phyloP scores from a whole-genome alignment of 1,140 invertebrate species.

The Cotesia chilonis region DNA sequence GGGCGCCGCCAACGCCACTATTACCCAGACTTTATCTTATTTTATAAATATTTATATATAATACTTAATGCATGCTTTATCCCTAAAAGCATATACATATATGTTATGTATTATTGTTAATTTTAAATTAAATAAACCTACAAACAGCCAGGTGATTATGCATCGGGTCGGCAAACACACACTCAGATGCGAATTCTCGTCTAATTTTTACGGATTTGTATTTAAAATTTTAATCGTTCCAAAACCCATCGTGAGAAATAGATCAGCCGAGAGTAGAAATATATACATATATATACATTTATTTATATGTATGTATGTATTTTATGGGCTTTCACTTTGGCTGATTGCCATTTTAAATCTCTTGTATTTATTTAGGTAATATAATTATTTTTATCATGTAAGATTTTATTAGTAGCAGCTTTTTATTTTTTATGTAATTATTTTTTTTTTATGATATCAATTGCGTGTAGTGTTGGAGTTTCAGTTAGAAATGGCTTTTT shows the following conservation, averaged over 20 bases:
- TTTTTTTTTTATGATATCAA: no score
- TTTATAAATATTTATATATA: background rate
- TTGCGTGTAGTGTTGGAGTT: no score
- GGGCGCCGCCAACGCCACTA: slow-evolving; percentile 2
- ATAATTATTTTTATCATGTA: no score
- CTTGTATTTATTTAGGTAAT: slow-evolving; percentile 27
- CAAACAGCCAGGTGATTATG: no score
- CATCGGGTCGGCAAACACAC: no score
- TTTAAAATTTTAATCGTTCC: slow-evolving; percentile 1
- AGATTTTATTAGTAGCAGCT: no score
- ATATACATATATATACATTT: background rate
- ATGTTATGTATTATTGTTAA: no score
- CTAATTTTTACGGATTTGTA: background rate
- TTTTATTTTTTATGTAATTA: no score
- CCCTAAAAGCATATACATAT: no score
- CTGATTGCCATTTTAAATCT: slow-evolving; percentile 28
- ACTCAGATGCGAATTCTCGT: background rate
- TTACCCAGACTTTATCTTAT: slow-evolving; percentile 8
- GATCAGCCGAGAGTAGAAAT: slow-evolving; percentile 22
- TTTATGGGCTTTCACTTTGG: slow-evolving; percentile 33
- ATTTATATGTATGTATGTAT: background rate
- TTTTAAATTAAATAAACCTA: no score
- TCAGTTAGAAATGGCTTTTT: no score
- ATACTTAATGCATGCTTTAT: slow-evolving; percentile 14
- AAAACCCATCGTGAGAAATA: slow-evolving; percentile 32